Base-by-base conservation (phyloP, 2,888 invertebrate genomes). In the Sipha maydis region DNA sequence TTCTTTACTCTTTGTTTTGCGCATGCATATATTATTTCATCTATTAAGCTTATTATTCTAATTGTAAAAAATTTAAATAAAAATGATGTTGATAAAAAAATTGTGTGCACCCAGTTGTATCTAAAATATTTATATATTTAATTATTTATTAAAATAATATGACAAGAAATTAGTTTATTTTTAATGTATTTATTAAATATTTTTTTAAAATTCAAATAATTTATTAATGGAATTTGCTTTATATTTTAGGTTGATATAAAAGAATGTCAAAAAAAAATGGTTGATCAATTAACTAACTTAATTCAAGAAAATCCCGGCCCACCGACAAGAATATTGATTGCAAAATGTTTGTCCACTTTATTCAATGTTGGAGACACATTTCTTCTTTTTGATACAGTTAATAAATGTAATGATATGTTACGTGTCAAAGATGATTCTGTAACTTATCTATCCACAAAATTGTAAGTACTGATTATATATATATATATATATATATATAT, bases 311-410 rank as follows among this genome's bases (percentile, higher is more conserved):
- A 96, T 77, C 97, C 97, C 1, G 99, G 99, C 0, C 97, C 99
- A 25, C 98, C 99, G 8, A 98, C 98, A 1, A 93, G 99, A 54
- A 95, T 96, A 91, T 93, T 99, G 56, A 95, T 99, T 85, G 98
- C 99, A 28, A 94, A 97, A 91, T 97, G 97, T 91, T 93, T 99
- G 90, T 98, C 98, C 0, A 98, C 97, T 0, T 93, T 99, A 75
- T 99, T 99, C 93, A 97, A 97, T 89, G 98, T 99, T 28, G 99
- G 99, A 0, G 99, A 99, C 92, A 98, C 99, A 69, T 98, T 98
- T 92, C 93, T 97, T 89, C 94, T 99, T 76, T 99, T 99, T 92
- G 98, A 98, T 91, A 98, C 98, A 4, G 98, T 99, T 86, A 99
- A 99, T 92, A 96, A 97, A 91, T 99, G 99, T 93, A 99, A 99